Conservation (phyloP, 2,888 invertebrate genomes). For the Erebia ligea region DNA sequence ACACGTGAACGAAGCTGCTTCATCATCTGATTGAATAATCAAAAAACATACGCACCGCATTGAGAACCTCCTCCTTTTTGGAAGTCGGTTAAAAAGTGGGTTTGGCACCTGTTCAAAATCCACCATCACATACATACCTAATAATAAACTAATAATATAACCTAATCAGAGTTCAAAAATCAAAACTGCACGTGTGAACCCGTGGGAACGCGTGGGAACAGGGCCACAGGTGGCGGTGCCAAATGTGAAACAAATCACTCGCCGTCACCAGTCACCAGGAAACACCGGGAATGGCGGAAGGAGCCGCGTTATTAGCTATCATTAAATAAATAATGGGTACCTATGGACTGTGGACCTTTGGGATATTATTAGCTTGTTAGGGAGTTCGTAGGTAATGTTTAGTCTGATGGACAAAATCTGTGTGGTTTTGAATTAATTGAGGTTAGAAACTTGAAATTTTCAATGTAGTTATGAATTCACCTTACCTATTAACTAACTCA, state of each 20-base stretch:
- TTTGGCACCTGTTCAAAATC: constrained; percentile 8
- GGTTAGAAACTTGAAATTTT: too few relatives aligned
- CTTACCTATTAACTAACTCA: too few relatives aligned
- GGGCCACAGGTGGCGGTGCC: constrained; percentile 67
- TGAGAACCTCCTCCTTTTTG: too few relatives aligned
- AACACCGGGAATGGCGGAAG: constrained; percentile 12
- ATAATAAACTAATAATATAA: constrained; percentile 20
- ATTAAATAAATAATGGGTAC: constrained; percentile 4
- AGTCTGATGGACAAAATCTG: neutral
- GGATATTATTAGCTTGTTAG: neutral
- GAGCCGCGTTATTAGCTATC: constrained; percentile 8
- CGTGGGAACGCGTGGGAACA: constrained; percentile 61
- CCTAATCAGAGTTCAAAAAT: constrained; percentile 35
- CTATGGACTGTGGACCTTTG: neutral
- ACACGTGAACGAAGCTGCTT: too few relatives aligned
- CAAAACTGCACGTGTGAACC: constrained; percentile 24
- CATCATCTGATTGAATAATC: too few relatives aligned
- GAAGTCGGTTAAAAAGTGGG: too few relatives aligned
- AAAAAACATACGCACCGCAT: too few relatives aligned
- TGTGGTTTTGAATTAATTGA: neutral
- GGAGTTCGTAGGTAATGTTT: neutral
- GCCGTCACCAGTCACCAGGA: neutral
- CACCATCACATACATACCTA: constrained; percentile 28
- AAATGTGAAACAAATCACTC: constrained; percentile 55
- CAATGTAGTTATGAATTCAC: too few relatives aligned